Percentiles rank a stretch among this genome's conserved stretches.
Conservation (phyloP, 2,888 invertebrate genomes). For the Drepanosiphum platanoidis region DNA sequence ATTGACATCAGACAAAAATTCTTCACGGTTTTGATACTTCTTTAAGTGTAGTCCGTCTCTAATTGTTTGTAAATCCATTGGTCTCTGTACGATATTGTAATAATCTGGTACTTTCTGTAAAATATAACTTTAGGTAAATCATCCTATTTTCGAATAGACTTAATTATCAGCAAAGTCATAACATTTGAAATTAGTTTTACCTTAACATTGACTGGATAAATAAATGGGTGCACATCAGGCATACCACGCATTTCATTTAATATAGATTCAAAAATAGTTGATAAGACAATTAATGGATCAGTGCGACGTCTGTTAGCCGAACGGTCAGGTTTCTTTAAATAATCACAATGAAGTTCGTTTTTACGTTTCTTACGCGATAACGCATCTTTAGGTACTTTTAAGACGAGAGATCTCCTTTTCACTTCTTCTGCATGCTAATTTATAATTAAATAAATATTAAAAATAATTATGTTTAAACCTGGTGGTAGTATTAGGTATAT, state of each 20-base stretch:
- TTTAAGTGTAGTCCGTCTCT: slow-evolving; percentile 88
- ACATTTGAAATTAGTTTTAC: slow-evolving; percentile 67
- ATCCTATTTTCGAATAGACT: slow-evolving; percentile 72
- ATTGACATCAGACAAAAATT: slow-evolving; percentile 93
- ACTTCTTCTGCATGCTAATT: slow-evolving; percentile 85
- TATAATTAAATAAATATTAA: slow-evolving; percentile 67
- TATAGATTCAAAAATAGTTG: slow-evolving; percentile 89
- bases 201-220: slow-evolving; percentile 94
- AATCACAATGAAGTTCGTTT: slow-evolving; percentile 84
- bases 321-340: slow-evolving; percentile 82
- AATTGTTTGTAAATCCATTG: slow-evolving; percentile 98
- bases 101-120: slow-evolving; percentile 89
- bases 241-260: slow-evolving; percentile 91
- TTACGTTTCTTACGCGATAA: slow-evolving; percentile 74
- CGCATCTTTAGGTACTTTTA: slow-evolving; percentile 82
- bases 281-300: slow-evolving; percentile 95
- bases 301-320: slow-evolving; percentile 91
- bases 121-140: slow-evolving; percentile 72
- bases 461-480: background rate
- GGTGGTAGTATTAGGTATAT: background rate
- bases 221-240: slow-evolving; percentile 91
- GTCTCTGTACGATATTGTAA: slow-evolving; percentile 87
- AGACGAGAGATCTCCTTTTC: slow-evolving; percentile 79
- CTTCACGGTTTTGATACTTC: slow-evolving; percentile 93
- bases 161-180: background rate